Evolutionary conservation across 2,113 vertebrate genomes (phyloP).

Genomic region (Neogobius melanostomus): DNA sequence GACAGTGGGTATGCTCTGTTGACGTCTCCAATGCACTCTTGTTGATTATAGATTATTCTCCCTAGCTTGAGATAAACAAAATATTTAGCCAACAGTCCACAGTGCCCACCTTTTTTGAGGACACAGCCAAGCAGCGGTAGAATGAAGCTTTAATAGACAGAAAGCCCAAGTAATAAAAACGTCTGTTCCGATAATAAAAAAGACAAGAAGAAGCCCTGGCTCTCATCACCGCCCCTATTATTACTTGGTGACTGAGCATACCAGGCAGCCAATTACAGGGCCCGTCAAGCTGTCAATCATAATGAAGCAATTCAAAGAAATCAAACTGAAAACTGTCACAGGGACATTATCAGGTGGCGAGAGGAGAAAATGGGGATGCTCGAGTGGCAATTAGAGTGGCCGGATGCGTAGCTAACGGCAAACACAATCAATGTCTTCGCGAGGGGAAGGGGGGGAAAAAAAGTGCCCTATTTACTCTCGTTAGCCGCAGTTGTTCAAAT

Average conservation of each 20-base stretch:
- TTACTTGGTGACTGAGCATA: conserved; percentile 59
- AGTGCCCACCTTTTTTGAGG: conserved; percentile 2
- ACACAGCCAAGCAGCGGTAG: conserved; percentile 5
- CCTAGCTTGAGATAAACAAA: conserved; percentile 15
- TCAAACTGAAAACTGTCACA: conserved; percentile 59
- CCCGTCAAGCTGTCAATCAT: conserved; percentile 64
- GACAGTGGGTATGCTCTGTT: conserved; percentile 1
- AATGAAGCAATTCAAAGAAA: conserved; percentile 57
- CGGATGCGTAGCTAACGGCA: conserved; percentile 35
- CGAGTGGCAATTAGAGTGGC: conserved; percentile 50
- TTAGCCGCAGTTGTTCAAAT: conserved; percentile 2
- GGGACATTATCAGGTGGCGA: conserved; percentile 57
- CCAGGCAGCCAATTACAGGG: conserved; percentile 60
- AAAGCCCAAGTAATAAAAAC: conserved; percentile 34
- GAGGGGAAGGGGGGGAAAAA: conserved; percentile 21
- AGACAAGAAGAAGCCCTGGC: conserved; percentile 37
- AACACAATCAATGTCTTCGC: conserved; percentile 43
- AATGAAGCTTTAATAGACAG: conserved; percentile 36
- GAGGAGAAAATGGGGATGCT: conserved; percentile 42
- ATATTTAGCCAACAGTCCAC: background rate
- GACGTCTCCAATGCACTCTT: conserved; percentile 9
- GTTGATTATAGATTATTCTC: conserved; percentile 13
- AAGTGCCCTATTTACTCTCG: conserved; percentile 18
- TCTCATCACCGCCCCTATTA: conserved; percentile 52
- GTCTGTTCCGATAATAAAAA: conserved; percentile 42